Evolutionary conservation across 2,113 vertebrate genomes (phyloP).

Genomic region (Corythaixoides concolor): DNA sequence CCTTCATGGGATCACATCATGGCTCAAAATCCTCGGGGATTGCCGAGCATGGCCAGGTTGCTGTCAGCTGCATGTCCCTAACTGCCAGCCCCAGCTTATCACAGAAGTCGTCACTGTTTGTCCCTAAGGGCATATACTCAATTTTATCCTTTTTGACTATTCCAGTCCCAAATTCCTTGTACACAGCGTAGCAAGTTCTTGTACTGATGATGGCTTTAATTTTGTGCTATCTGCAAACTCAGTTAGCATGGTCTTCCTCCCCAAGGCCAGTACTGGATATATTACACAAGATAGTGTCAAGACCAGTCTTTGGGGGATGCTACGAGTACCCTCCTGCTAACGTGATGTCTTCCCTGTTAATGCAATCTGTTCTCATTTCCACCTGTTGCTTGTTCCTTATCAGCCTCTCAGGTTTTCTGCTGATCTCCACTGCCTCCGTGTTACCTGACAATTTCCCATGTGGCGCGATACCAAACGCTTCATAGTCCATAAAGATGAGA

Average conservation of each 20-base stretch:
- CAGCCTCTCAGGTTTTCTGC: constrained; percentile 12
- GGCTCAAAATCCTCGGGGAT: neutral
- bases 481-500: neutral
- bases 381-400: constrained; percentile 1
- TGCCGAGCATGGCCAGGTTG: neutral
- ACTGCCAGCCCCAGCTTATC: neutral
- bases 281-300: neutral
- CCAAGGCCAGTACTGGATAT: neutral
- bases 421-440: neutral
- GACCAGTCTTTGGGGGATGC: neutral
- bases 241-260: neutral
- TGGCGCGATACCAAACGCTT: constrained; percentile 21
- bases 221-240: neutral
- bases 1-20: neutral
- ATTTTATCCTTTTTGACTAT: neutral
- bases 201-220: neutral
- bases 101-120: neutral
- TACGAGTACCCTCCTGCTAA: neutral
- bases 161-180: neutral
- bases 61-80: accelerated
- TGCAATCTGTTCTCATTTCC: constrained; percentile 5
- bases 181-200: neutral
- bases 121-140: neutral
- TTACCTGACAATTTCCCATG: constrained; percentile 38
- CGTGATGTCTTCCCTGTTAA: neutral